Evolutionary conservation across 2,888 invertebrate genomes (phyloP).

Genomic region (Drosophila eohydei): DNA sequence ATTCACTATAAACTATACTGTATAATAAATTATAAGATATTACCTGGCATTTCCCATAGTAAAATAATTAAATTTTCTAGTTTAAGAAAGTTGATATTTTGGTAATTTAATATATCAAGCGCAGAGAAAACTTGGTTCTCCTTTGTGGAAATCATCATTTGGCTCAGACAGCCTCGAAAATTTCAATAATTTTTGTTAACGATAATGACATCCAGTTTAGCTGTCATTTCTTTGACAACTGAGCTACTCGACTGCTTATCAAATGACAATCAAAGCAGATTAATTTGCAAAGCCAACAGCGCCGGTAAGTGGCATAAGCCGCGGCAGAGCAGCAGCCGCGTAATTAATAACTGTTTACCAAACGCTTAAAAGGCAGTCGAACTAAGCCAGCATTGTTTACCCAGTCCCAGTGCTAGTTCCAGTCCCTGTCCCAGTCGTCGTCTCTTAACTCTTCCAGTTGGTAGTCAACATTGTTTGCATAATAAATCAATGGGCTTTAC

Average conservation of each 20-base stretch:
- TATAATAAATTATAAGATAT: neutral
- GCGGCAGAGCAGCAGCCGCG: slow-evolving; percentile 40
- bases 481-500: slow-evolving; percentile 67
- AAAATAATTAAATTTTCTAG: too few relatives aligned
- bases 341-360: slow-evolving; percentile 77
- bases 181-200: slow-evolving; percentile 39
- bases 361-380: slow-evolving; percentile 63
- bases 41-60: too few relatives aligned
- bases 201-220: slow-evolving; percentile 37
- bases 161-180: slow-evolving; percentile 16
- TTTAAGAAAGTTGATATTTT: too few relatives aligned
- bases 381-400: slow-evolving; percentile 45
- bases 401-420: neutral
- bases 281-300: slow-evolving; percentile 59
- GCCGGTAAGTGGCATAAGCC: slow-evolving; percentile 63
- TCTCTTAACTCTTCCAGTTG: slow-evolving; percentile 10
- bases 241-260: slow-evolving; percentile 43
- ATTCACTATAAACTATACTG: neutral
- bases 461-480: slow-evolving; percentile 60
- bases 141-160: neutral
- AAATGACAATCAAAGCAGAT: slow-evolving; percentile 74
- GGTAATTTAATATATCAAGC: too few relatives aligned
- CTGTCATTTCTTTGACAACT: slow-evolving; percentile 61
- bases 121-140: neutral
- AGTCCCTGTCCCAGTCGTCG: neutral